Evolutionary conservation across 2,113 vertebrate species (phyloP), one percentile per base, ranked within the genome.

Genomic region (Pyrgilauda ruficollis): DNA sequence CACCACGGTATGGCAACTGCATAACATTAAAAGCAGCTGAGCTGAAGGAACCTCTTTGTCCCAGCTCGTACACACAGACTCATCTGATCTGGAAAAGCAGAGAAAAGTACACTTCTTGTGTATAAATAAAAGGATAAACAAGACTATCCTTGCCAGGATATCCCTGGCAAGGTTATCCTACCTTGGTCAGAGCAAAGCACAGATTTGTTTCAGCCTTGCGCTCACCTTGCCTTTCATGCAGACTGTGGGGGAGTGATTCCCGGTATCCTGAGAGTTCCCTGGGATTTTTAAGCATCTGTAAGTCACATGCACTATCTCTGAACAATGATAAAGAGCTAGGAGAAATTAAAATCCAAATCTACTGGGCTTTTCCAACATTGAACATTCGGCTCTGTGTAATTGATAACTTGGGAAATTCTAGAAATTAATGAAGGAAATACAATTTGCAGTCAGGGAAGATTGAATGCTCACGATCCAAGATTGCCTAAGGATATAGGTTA

Each of bases 281-380:
- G 81, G 81, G 81, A 82, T 64, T 81, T 82, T 68, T 9, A 79
- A 84, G 27, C 8, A 2, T 44, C 41, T 62, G 46, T 70, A 92
- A 90, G 78, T 79, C 75, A 69, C 33, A 69, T 10, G 50, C 20
- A 18, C 11, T 33, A 14, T 39, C 72, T 82, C 91, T 39, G 58
- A 95, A 90, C 89, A 95, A 91, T 59, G 87, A 49, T 41, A 69
- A 84, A 79, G 62, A 72, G 52, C 62, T 72, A 82, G 53, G 87
- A 96, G 77, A 94, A 92, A 96, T 95, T 95, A 94, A 94, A 94
- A 93, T 46, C n/a, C 62, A 91, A 95, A 79, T 70, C 95, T 80
- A 80, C 50, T 59, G 91, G 91, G 95, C 55, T 94, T 95, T 91
- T 93, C 31, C 39, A 55, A 35, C 27, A 80, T 16, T 47, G 81